phyloP scores from a whole-genome alignment of 2,113 vertebrate species.

The Perccottus glenii region DNA sequence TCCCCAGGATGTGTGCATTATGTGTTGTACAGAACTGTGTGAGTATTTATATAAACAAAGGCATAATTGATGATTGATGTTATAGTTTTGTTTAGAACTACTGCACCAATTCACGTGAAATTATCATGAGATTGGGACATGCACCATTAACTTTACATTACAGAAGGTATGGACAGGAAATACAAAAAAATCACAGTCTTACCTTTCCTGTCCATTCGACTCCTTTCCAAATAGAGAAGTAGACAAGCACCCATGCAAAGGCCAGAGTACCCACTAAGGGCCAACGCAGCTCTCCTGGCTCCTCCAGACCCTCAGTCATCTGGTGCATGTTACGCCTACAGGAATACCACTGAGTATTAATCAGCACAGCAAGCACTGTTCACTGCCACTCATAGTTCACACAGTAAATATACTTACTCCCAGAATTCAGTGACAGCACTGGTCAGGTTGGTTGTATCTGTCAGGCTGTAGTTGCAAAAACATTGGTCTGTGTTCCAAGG shows the following conservation, averaged over 20 bases:
- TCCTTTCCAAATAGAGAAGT: constrained; percentile 95
- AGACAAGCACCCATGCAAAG: constrained; percentile 90
- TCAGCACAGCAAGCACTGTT: constrained; percentile 1
- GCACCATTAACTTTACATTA: too few species aligned
- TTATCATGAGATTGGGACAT: too few species aligned
- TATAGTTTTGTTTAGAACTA: too few species aligned
- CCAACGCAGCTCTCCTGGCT: constrained; percentile 86
- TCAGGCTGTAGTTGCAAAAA: constrained; percentile 89
- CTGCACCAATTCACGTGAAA: too few species aligned
- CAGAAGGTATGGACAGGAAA: neutral
- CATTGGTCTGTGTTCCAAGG: constrained; percentile 88
- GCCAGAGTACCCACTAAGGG: constrained; percentile 87
- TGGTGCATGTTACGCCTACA: constrained; percentile 91
- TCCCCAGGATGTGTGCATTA: neutral
- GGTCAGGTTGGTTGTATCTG: constrained; percentile 88
- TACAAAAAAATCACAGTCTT: constrained; percentile 1
- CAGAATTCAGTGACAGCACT: constrained; percentile 91
- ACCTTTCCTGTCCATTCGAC: constrained; percentile 95
- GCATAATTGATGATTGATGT: too few species aligned
- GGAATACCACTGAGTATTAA: constrained; percentile 6
- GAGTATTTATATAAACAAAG: neutral
- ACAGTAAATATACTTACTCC: constrained; percentile 81
- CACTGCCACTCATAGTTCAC: neutral
- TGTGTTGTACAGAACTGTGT: neutral
- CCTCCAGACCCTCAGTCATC: constrained; percentile 83